Conservation (phyloP, 1,140 invertebrate species). For the Lasioglossum albipes region DNA sequence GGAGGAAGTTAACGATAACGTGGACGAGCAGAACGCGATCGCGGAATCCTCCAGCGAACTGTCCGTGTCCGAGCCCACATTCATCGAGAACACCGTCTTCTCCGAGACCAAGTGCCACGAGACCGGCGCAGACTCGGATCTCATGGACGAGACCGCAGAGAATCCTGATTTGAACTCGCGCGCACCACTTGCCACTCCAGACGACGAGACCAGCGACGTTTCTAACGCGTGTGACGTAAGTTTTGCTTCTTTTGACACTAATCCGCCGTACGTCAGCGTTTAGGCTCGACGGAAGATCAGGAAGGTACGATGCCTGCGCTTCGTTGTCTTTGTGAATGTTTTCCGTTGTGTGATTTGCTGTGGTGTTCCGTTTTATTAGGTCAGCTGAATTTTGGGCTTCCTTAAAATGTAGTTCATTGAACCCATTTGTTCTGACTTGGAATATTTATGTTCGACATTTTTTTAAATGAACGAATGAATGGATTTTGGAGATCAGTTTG, state of each 20-base stretch:
- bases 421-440: too few species aligned
- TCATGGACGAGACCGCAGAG: neutral
- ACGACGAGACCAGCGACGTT: slow-evolving; percentile 71
- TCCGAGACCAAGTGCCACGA: slow-evolving; percentile 40
- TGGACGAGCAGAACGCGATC: slow-evolving; percentile 46
- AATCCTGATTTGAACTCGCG: slow-evolving; percentile 28
- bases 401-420: too few species aligned
- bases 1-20: slow-evolving; percentile 38
- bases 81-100: slow-evolving; percentile 54
- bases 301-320: slow-evolving; percentile 4
- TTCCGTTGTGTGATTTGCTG: too few species aligned
- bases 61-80: slow-evolving; percentile 51
- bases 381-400: too few species aligned
- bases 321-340: neutral
- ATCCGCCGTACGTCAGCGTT: neutral
- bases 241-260: slow-evolving; percentile 51
- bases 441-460: too few species aligned
- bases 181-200: slow-evolving; percentile 68
- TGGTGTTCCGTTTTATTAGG: too few species aligned
- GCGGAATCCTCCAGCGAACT: slow-evolving; percentile 56
- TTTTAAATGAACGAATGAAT: too few species aligned
- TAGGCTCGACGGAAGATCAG: too few species aligned
- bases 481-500: too few species aligned
- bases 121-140: slow-evolving; percentile 44
- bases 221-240: slow-evolving; percentile 74